Percentiles rank a stretch among this genome's conserved stretches.
phyloP scores from a whole-genome alignment of 2,797 vertebrate species.

The Monodelphis domestica region DNA sequence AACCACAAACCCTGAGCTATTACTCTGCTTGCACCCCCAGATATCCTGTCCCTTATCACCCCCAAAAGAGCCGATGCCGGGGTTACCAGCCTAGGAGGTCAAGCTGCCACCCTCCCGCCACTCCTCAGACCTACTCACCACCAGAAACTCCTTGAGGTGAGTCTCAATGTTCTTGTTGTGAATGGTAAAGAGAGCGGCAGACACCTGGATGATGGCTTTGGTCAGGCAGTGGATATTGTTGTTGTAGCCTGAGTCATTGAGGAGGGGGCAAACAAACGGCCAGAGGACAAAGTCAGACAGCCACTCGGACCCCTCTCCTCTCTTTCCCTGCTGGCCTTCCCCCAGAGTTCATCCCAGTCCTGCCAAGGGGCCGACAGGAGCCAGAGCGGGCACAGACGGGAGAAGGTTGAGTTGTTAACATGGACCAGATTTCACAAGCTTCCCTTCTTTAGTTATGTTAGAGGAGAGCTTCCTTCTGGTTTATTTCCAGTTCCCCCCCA shows the following conservation, averaged over 20 bases:
- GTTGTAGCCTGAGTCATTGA: constrained; percentile 87
- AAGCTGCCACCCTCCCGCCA: not conserved
- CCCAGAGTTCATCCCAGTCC: not conserved
- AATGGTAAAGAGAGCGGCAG: constrained; percentile 93
- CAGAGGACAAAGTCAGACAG: constrained; percentile 24
- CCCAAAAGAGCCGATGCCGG: not conserved
- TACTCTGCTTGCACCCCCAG: not conserved
- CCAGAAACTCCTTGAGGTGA: constrained; percentile 94
- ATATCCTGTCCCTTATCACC: not conserved
- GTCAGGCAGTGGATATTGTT: constrained; percentile 97
- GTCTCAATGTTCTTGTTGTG: constrained; percentile 94
- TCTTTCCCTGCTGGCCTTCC: not conserved
- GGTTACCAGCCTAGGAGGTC: no score
- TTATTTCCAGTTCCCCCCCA: not conserved
- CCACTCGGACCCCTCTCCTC: not conserved
- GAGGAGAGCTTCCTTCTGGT: constrained; percentile 43
- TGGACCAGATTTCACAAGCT: constrained; percentile 20
- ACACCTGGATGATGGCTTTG: constrained; percentile 91
- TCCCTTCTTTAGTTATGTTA: constrained; percentile 28
- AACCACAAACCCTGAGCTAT: not conserved
- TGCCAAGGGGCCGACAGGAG: constrained; percentile 4
- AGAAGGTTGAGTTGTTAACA: constrained; percentile 24
- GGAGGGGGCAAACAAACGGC: not conserved
- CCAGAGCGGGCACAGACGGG: not conserved
- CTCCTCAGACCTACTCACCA: constrained; percentile 86